Base-by-base conservation (phyloP, 2,888 invertebrate genomes). In the Lamellibrachia satsuma region DNA sequence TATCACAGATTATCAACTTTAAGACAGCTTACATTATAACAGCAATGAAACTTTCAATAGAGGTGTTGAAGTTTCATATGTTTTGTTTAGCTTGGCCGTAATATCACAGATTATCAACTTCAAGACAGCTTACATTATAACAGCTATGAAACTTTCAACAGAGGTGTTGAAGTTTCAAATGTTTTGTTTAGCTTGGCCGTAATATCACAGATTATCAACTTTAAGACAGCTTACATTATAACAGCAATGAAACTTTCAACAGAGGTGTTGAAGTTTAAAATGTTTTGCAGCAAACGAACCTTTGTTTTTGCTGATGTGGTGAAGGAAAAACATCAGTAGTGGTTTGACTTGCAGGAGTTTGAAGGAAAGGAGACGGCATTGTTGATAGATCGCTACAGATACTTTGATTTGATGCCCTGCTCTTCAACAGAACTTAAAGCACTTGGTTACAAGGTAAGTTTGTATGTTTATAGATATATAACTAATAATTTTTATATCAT, bases 321-420 rank as follows among this genome's bases (percentile, higher is more conserved):
- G 15, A 75, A 75, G 22, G 75, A 75, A 8, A 55, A 75, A 75
- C 15, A 22, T 9, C 55, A 3, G 9, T 55, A 75, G 15, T 60
- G 3, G 6, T 75, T 75, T 75, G 75, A 22, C 57, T 91, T 92
- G 39, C 92, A 94, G 94, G 94, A 94, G 57, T 94, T 93, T 93
- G 94, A 94, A 90, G 99, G 99, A 57, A 98, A 98, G 96, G 99
- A 99, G 97, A 99, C 99, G 0, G 99, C 99, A 0, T 98, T 99
- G 95, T 97, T 99, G 94, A 99, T 99, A 11, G 99, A 99, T 97
- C 93, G 97, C 93, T 99, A 99, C 97, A 98, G 98, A 96, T 99
- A 99, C 96, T 97, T 99, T 93, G 99, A 99, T 96, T 97, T 99
- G 75, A 98, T 98, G 96, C 99, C 99, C 0, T 99, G 99, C 96